Conservation (phyloP, 2,888 invertebrate genomes). For the Pachydiplax longipennis region DNA sequence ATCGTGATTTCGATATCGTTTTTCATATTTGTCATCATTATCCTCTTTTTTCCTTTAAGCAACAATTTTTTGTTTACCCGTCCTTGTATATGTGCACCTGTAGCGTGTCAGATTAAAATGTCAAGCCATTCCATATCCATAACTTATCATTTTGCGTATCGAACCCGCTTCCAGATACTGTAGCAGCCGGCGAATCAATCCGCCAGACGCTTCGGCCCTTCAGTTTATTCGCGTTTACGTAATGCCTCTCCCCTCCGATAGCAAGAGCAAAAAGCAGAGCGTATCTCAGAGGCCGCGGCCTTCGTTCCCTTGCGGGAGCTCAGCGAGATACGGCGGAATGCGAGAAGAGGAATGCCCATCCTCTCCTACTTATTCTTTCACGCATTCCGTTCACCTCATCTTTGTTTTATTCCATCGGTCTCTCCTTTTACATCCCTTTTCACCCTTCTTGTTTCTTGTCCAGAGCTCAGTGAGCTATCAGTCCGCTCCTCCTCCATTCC, state of each 20-base stretch:
- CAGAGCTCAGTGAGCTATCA: neutral
- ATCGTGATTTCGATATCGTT: too few species aligned
- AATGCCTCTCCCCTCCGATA: neutral
- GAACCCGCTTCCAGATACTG: neutral
- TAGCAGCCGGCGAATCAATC: neutral
- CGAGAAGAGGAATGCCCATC: neutral
- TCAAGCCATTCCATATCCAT: too few species aligned
- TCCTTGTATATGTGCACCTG: too few species aligned
- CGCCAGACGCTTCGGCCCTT: neutral
- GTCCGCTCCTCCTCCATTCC: neutral
- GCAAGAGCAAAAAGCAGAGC: neutral
- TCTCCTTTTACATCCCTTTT: neutral
- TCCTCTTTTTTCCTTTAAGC: too few species aligned
- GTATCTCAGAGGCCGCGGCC: neutral
- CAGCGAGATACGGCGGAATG: neutral
- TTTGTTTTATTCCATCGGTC: neutral
- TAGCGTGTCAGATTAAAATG: too few species aligned
- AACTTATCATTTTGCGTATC: neutral
- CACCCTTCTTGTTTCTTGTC: neutral
- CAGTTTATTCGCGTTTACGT: constrained; percentile 7
- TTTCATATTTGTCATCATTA: too few species aligned
- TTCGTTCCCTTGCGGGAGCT: neutral
- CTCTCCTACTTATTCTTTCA: neutral
- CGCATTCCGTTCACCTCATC: neutral
- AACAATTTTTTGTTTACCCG: too few species aligned